These are phyloP conservation scores for Tromatobia lineatoria DNA, from an alignment of 2,888 invertebrate species.

Conservation along the genomic window DNA sequence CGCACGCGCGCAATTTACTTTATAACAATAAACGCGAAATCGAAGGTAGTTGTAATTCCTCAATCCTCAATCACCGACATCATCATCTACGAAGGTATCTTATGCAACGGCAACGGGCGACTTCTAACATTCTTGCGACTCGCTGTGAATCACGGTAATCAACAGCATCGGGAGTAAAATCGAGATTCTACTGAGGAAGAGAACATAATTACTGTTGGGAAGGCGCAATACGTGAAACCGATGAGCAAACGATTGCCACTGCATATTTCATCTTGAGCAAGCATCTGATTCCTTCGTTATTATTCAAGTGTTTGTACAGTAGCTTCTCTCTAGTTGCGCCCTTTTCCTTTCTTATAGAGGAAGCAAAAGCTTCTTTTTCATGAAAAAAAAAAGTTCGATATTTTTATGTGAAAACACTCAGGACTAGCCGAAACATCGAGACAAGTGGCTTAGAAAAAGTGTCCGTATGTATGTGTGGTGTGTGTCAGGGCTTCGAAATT, in stretches of 20 bases:
- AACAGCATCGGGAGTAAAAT: conserved; percentile 5
- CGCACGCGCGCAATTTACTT: conserved; percentile 4
- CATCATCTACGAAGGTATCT: conserved; percentile 27
- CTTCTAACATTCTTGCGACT: conserved; percentile 44
- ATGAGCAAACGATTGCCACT: conserved; percentile 18
- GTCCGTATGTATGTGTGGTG: no score
- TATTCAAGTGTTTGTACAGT: not conserved
- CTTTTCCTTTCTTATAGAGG: no score
- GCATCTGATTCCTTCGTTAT: not conserved
- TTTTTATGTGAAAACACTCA: no score
- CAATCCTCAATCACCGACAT: conserved; percentile 15
- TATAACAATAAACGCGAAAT: conserved; percentile 17
- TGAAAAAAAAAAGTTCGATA: no score
- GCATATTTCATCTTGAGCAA: not conserved
- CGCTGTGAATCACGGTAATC: conserved; percentile 52
- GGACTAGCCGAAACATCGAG: no score
- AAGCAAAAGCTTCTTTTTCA: no score
- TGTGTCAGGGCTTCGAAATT: no score
- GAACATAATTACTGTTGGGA: conserved; percentile 10
- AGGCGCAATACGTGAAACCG: not conserved
- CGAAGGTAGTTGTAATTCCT: conserved; percentile 33
- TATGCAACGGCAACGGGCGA: conserved; percentile 50
- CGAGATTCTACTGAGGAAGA: conserved; percentile 28
- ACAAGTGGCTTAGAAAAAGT: no score
- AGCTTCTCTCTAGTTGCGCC: not conserved